Base-by-base conservation (phyloP, 2,888 invertebrate species). In the Antheraea assamensis region DNA sequence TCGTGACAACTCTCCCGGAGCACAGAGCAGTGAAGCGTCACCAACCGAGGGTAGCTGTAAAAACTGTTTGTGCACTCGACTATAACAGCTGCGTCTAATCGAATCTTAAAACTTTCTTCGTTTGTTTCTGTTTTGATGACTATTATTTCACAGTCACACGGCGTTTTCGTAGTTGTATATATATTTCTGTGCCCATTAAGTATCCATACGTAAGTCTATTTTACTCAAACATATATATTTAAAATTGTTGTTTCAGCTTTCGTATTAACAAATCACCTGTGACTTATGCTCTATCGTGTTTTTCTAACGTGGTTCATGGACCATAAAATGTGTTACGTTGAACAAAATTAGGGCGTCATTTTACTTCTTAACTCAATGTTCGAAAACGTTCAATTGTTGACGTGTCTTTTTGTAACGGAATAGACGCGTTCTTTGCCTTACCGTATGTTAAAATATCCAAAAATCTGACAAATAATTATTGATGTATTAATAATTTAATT, bases 31-130 rank as follows among this genome's bases (percentile, higher is more conserved):
- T 85, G 86, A 84, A 88, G 87, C 90, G 88, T 90, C 85, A 84
- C 87, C 75, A 80, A 84, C 86, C 74, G 80, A 84, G 89, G 90
- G 89, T 89, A 87, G 85, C 78, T 83, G 89, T 88, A 93, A 93
- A 92, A 93, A 92, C 87, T 79, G 81, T 64, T 64, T 82, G 86
- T 80, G 85, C 90, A 84, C 85, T 90, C 87, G 83, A 81, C 87
- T 89, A 87, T 88, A 85, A 88, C 89, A 83, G 73, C 71, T 71
- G 61, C 75, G 61, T 66, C 68, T 70, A 73, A 68, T 75, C 61
- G 47, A 73, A 73, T 66, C 35, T 49, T 58, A 72, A 75, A 74
- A 77, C 76, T 78, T 78, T 77, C 79, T 75, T 77, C 73, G 75
- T 72, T 73, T 72, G 71, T 73, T 52, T 42, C 66, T 58, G 66